phyloP scores from a whole-genome alignment of 2,797 vertebrate genomes.

The Carduelis carduelis region DNA sequence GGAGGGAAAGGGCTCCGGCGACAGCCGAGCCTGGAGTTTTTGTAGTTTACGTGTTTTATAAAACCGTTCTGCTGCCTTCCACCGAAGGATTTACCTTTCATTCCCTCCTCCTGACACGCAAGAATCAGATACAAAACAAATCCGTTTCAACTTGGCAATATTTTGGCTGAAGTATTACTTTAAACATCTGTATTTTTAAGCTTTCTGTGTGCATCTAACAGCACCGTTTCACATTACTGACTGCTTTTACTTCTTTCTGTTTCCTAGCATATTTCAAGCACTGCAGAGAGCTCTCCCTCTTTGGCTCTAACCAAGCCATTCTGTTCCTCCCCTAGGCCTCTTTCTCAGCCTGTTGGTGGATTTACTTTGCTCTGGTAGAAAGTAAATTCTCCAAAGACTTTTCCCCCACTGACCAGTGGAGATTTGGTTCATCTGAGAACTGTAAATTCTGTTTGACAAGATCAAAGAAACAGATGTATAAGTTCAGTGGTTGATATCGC shows the following conservation, averaged over 20 bases:
- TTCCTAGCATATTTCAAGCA: constrained; percentile 52
- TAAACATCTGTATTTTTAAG: constrained; percentile 69
- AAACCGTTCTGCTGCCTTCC: constrained; percentile 39
- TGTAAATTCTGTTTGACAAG: constrained; percentile 80
- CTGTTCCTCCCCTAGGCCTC: constrained; percentile 63
- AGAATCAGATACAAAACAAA: constrained; percentile 56
- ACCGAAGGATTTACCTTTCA: constrained; percentile 32
- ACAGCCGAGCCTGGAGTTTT: neutral
- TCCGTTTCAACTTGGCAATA: constrained; percentile 36
- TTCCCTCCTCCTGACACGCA: constrained; percentile 35
- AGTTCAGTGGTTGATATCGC: constrained; percentile 65
- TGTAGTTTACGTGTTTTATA: neutral
- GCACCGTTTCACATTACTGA: constrained; percentile 49
- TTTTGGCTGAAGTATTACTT: constrained; percentile 62
- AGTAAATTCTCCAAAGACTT: constrained; percentile 69
- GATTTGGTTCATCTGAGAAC: constrained; percentile 76
- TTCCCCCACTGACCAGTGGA: constrained; percentile 70
- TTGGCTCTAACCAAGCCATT: constrained; percentile 54
- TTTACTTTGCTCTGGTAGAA: constrained; percentile 69
- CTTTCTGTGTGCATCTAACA: constrained; percentile 45
- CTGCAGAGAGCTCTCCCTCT: constrained; percentile 17
- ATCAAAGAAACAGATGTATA: constrained; percentile 77
- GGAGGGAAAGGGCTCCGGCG: neutral
- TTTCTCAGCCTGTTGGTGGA: constrained; percentile 47
- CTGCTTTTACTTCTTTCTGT: constrained; percentile 65